Evolutionary conservation across 2,888 invertebrate species (phyloP).

Genomic region (Lydus trimaculatus): DNA sequence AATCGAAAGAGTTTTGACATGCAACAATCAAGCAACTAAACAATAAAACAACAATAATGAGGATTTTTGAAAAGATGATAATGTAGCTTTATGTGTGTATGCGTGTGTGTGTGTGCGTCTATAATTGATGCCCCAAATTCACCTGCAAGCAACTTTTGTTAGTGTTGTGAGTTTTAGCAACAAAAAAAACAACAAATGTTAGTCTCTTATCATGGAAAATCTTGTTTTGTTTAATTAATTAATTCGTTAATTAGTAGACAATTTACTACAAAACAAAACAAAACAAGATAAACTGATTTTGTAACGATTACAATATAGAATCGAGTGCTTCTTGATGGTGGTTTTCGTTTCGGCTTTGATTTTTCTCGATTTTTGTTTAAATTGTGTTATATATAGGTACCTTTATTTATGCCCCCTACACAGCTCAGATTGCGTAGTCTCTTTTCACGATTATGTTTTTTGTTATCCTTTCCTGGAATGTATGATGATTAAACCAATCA

Average conservation of each 20-base stretch:
- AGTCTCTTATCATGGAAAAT: neutral
- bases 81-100: no score
- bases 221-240: neutral
- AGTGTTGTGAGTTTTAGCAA: constrained; percentile 8
- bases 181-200: neutral
- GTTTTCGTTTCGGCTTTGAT: neutral
- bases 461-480: constrained; percentile 59
- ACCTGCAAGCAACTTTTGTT: constrained; percentile 3
- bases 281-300: neutral
- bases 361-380: neutral
- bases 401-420: constrained; percentile 65
- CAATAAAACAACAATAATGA: neutral
- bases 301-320: neutral
- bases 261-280: neutral
- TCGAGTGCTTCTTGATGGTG: neutral
- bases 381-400: constrained; percentile 53
- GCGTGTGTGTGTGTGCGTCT: neutral
- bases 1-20: neutral
- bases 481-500: constrained; percentile 44
- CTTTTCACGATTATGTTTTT: constrained; percentile 65
- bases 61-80: neutral
- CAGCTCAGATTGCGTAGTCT: constrained; percentile 71
- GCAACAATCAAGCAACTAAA: constrained; percentile 7
- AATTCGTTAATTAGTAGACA: neutral
- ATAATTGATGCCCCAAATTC: neutral